A percentile compares a stretch with the other conserved stretches of the same genome.
These are phyloP conservation scores for Crotophaga sulcirostris DNA, from an alignment of 2,113 vertebrate species.

Conservation along the genomic window DNA sequence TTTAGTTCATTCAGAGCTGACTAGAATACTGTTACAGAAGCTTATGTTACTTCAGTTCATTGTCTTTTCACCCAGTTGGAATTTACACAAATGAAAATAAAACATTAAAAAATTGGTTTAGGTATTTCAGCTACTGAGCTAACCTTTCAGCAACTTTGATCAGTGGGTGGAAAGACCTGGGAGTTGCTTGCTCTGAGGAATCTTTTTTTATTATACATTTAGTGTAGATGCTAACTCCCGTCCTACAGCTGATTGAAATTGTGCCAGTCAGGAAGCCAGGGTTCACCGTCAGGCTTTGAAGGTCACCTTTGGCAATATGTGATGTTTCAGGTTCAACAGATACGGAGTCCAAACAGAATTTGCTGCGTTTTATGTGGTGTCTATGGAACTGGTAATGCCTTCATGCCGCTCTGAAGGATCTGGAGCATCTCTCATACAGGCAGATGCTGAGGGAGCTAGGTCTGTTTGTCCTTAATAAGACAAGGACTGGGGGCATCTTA, in stretches of 20 bases:
- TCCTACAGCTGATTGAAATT: neutral
- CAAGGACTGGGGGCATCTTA: neutral
- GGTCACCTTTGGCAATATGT: neutral
- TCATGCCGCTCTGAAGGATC: neutral
- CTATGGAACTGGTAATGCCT: neutral
- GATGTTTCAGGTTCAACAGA: neutral
- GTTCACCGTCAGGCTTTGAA: neutral
- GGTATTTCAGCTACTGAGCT: neutral
- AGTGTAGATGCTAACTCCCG: neutral
- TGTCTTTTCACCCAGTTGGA: neutral
- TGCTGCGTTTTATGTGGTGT: neutral
- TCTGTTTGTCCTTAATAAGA: neutral
- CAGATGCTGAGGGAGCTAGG: neutral
- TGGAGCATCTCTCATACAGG: neutral
- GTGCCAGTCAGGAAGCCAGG: neutral
- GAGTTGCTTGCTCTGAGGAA: neutral
- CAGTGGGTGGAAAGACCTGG: neutral
- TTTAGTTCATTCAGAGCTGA: neutral
- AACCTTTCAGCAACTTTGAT: neutral
- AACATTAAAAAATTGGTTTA: neutral
- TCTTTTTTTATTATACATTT: neutral
- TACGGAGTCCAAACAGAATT: neutral
- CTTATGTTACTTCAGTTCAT: neutral
- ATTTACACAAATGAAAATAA: neutral
- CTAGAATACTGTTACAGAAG: accelerated